Base-by-base conservation (phyloP, 2,888 invertebrate genomes). In the Coelinius sp. region DNA sequence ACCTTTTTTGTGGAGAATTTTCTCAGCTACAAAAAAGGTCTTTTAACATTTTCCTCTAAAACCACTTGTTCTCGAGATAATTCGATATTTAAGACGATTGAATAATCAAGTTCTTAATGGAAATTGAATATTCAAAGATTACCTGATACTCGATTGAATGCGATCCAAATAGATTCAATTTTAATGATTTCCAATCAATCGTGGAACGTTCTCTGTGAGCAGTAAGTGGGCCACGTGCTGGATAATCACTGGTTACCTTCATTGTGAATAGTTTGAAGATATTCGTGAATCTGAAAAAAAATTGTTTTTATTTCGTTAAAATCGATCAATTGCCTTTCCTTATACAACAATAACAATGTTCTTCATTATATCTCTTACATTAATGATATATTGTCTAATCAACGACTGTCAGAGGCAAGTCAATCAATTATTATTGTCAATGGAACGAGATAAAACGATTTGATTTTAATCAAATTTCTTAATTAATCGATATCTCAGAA, bases 111-210 rank as follows among this genome's bases (percentile, higher is more conserved):
- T n/a, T n/a, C n/a, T n/a, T n/a, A n/a, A n/a, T n/a, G n/a, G n/a
- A n/a, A n/a, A n/a, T n/a, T n/a, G n/a, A n/a, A n/a, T n/a, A n/a
- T n/a, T n/a, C n/a, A n/a, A n/a, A 7, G 17, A 31, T 56, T n/a
- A 97, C 97, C 92, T 96, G 95, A 73, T 93, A 91, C 84, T 91
- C 90, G 35, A 97, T 87, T 75, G 91, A 89, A 64, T 94, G 93
- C 82, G 94, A 93, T 76, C 94, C 94, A 85, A 96, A 95, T 73
- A 97, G 89, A 68, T 94, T 91, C 52, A 95, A 84, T 84, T 94
- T 94, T 87, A 98, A 90, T 75, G 91, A 90, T 88, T 95, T 96
- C 96, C 97, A 97, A 85, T 96, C 92, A 82, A 97, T 97, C 14
- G 93, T 92, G 0, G 96, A 93, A 76, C 90, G 91, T 78, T 92